phyloP scores from a whole-genome alignment of 1,140 invertebrate genomes.

The Ips typographus region DNA sequence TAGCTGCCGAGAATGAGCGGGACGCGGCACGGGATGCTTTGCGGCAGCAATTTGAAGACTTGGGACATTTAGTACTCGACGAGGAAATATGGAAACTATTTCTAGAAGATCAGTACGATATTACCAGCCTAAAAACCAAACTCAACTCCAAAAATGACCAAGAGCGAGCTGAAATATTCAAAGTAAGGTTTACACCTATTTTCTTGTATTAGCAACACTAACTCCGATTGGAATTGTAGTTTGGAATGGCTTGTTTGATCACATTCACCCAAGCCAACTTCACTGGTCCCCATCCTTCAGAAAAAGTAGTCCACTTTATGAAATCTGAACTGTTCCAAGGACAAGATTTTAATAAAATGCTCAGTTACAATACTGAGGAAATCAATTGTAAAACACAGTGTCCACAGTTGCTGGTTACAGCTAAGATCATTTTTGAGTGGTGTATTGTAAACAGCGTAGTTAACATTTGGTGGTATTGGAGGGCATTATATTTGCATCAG shows the following conservation, averaged over 20 bases:
- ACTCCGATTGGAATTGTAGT: constrained; percentile 18
- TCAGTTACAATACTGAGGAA: constrained; percentile 62
- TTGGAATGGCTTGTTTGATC: constrained; percentile 64
- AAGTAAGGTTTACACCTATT: constrained; percentile 7
- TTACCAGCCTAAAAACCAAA: constrained; percentile 20
- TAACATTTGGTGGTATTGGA: constrained; percentile 72
- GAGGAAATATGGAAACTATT: constrained; percentile 39
- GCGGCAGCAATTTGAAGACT: constrained; percentile 19
- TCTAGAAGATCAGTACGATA: constrained; percentile 34
- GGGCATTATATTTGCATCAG: constrained; percentile 73
- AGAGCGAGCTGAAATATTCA: constrained; percentile 35
- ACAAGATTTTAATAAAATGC: constrained; percentile 52
- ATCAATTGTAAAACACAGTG: constrained; percentile 65
- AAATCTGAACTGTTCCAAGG: constrained; percentile 51
- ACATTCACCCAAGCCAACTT: constrained; percentile 81
- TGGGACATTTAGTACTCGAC: constrained; percentile 21
- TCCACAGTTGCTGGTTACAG: constrained; percentile 64
- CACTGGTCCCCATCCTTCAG: constrained; percentile 64
- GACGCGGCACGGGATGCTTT: constrained; percentile 13
- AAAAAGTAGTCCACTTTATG: constrained; percentile 53
- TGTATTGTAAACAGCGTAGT: constrained; percentile 45
- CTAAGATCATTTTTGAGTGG: constrained; percentile 64
- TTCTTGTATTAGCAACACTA: neutral
- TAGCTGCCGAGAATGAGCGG: constrained; percentile 20
- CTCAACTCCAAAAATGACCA: constrained; percentile 33